Evolutionary conservation across 2,888 invertebrate genomes (phyloP).

Genomic region (Noctua pronuba): DNA sequence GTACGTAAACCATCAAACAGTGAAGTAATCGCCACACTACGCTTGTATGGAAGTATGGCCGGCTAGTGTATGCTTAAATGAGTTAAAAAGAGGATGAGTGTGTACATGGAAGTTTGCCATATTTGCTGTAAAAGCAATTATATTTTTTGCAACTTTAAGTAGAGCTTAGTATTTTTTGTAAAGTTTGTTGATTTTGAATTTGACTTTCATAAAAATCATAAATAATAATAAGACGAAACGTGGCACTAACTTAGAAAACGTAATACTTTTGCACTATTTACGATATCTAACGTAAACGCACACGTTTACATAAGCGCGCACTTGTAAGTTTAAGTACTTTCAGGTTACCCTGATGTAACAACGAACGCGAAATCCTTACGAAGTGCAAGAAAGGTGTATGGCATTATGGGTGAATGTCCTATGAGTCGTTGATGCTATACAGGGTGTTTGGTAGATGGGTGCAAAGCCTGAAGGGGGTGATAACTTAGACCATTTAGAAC

Average conservation of each 20-base stretch:
- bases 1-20: no score
- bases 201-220: background rate
- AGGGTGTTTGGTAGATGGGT: no score
- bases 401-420: conserved; percentile 61
- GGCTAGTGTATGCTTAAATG: no score
- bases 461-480: no score
- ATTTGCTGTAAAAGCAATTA: background rate
- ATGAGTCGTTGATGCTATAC: conserved; percentile 57
- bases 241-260: background rate
- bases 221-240: background rate
- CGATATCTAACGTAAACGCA: background rate
- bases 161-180: no score
- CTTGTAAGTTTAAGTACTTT: conserved; percentile 13
- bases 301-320: background rate
- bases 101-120: background rate
- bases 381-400: conserved; percentile 52
- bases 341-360: conserved; percentile 24
- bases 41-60: no score
- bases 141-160: no score
- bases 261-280: background rate
- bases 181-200: background rate
- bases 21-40: no score
- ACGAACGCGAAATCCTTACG: conserved; percentile 51
- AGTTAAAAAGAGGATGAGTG: background rate
- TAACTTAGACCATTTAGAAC: no score